These are phyloP conservation scores for Drosophila neotestacea DNA, from an alignment of 2,888 invertebrate species.

Conservation along the genomic window DNA sequence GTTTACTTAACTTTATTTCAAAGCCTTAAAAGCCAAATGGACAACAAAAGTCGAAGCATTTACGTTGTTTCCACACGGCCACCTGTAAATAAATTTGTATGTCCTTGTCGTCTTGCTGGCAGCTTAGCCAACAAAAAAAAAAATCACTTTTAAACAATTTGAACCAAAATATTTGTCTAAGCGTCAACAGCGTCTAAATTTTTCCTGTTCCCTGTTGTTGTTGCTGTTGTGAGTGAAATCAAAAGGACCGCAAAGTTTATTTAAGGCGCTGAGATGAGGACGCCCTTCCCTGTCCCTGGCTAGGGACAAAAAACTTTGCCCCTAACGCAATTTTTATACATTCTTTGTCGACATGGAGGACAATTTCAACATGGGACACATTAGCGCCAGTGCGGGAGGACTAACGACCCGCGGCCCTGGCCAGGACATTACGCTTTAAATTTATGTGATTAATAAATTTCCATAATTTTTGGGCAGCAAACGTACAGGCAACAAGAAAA, in stretches of 20 bases:
- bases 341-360: slow-evolving; percentile 38
- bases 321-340: slow-evolving; percentile 77
- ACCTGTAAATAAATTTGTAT: slow-evolving; percentile 50
- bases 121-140: slow-evolving; percentile 28
- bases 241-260: slow-evolving; percentile 74
- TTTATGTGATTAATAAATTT: slow-evolving; percentile 82
- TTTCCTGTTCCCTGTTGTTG: slow-evolving; percentile 19
- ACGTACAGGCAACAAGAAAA: slow-evolving; percentile 19
- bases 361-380: slow-evolving; percentile 74
- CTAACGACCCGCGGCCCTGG: slow-evolving; percentile 59
- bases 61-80: slow-evolving; percentile 29
- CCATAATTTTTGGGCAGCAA: slow-evolving; percentile 71
- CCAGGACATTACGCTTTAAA: slow-evolving; percentile 77
- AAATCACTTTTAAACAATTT: slow-evolving; percentile 82
- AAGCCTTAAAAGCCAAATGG: slow-evolving; percentile 4
- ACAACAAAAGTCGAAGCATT: slow-evolving; percentile 29
- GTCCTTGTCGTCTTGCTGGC: slow-evolving; percentile 14
- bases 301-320: slow-evolving; percentile 45
- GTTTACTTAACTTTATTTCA: slow-evolving; percentile 14
- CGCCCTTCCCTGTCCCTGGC: background rate
- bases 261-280: slow-evolving; percentile 59
- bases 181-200: slow-evolving; percentile 66
- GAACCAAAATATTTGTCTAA: slow-evolving; percentile 73
- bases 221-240: slow-evolving; percentile 41
- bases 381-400: slow-evolving; percentile 64